Percentiles rank a stretch among this genome's conserved stretches.
These are phyloP conservation scores for Heloderma charlesbogerti DNA, from an alignment of 2,113 vertebrate species.

Conservation along the genomic window DNA sequence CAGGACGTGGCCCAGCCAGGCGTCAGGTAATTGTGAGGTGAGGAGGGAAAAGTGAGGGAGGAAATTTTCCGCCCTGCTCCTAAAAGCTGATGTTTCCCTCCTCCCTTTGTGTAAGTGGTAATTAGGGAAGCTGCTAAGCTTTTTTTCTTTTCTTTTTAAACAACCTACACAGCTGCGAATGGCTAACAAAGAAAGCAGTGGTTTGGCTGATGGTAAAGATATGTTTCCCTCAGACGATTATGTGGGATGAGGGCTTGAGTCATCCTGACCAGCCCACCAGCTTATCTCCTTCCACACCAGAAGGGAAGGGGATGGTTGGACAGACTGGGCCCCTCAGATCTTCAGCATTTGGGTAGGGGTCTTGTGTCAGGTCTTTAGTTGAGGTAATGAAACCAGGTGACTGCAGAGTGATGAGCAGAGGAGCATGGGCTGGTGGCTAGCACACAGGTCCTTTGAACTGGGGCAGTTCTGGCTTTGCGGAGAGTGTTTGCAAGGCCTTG, in stretches of 20 bases:
- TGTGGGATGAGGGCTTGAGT: background rate
- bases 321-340: background rate
- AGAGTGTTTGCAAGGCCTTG: background rate
- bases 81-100: background rate
- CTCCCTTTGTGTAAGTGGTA: background rate
- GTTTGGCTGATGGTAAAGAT: background rate
- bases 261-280: background rate
- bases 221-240: background rate
- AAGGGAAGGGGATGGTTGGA: background rate
- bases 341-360: background rate
- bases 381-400: too few species aligned
- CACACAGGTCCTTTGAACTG: background rate
- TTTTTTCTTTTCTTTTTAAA: background rate
- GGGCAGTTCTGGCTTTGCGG: background rate
- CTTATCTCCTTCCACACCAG: background rate
- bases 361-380: background rate
- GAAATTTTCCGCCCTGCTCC: background rate
- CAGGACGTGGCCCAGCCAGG: background rate
- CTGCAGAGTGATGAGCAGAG: background rate
- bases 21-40: slow-evolving; percentile 26
- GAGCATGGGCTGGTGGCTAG: background rate
- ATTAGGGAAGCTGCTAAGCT: slow-evolving; percentile 5
- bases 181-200: background rate
- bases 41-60: background rate
- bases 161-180: background rate